Conservation (phyloP, 1,140 invertebrate genomes). For the Radopholus similis region DNA sequence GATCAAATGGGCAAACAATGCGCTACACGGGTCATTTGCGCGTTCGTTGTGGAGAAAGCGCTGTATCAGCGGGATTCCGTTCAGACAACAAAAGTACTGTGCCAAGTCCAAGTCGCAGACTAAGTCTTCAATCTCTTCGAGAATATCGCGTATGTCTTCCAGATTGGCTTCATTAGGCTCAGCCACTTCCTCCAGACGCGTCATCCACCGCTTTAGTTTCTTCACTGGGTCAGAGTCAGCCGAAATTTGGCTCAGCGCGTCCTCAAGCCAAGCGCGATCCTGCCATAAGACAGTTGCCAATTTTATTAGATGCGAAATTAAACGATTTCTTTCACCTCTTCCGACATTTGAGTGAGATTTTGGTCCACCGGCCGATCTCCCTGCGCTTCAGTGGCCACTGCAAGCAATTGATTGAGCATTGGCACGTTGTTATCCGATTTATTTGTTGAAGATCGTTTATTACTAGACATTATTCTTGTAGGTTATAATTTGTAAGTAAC, state of each 20-base stretch:
- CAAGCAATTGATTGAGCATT: slow-evolving; percentile 11
- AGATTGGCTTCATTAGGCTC: slow-evolving; percentile 14
- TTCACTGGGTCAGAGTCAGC: slow-evolving; percentile 16
- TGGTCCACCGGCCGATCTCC: background rate
- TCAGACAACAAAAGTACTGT: slow-evolving; percentile 2
- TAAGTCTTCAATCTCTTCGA: slow-evolving; percentile 15
- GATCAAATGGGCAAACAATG: slow-evolving; percentile 4
- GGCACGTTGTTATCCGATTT: background rate
- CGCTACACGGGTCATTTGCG: slow-evolving; percentile 3
- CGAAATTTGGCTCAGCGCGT: slow-evolving; percentile 1
- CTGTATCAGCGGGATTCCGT: background rate
- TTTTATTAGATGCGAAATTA: background rate
- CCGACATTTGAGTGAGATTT: background rate
- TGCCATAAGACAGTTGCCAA: background rate
- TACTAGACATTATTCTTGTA: background rate
- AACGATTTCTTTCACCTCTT: background rate
- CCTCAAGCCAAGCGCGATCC: slow-evolving; percentile 16
- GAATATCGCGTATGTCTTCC: slow-evolving; percentile 12
- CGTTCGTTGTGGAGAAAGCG: background rate
- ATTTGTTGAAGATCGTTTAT: background rate
- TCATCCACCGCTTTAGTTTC: slow-evolving; percentile 20
- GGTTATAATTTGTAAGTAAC: too few species aligned
- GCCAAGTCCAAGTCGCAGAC: slow-evolving; percentile 15
- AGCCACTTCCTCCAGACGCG: slow-evolving; percentile 7
- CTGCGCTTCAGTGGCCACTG: slow-evolving; percentile 11